These are phyloP conservation scores for Solenodon paradoxus DNA, from an alignment of 2,113 vertebrate genomes.

Conservation along the genomic window DNA sequence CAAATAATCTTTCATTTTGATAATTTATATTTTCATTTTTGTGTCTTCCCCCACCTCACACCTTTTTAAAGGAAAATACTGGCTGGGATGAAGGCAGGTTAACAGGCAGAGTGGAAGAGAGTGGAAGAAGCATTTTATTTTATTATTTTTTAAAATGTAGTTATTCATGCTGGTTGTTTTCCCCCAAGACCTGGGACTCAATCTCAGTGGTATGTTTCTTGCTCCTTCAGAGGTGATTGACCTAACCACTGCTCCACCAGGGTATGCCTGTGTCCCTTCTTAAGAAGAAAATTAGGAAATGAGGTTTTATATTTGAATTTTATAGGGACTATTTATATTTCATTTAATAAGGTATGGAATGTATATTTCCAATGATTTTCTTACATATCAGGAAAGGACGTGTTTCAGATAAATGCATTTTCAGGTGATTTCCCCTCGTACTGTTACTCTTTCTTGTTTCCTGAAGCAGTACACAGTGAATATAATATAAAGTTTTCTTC, in stretches of 20 bases:
- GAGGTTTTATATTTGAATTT: background rate
- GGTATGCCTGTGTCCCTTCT: background rate
- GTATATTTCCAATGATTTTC: background rate
- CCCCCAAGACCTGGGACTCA: too few relatives aligned
- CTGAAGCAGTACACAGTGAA: background rate
- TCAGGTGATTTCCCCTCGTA: background rate
- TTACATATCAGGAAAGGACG: background rate
- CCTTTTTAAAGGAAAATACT: too few relatives aligned
- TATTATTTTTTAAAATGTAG: too few relatives aligned
- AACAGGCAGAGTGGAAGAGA: too few relatives aligned
- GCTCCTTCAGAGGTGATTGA: too few relatives aligned
- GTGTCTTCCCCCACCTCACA: too few relatives aligned
- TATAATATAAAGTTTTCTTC: background rate
- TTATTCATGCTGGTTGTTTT: too few relatives aligned
- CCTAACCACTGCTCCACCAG: too few relatives aligned
- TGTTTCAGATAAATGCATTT: background rate
- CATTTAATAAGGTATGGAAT: background rate
- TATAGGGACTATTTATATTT: background rate
- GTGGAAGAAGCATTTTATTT: too few relatives aligned
- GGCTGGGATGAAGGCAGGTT: too few relatives aligned
- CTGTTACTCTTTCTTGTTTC: background rate
- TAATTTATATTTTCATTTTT: constrained; percentile 16
- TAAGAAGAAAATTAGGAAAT: background rate
- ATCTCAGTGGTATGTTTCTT: too few relatives aligned
- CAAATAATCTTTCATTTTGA: background rate